Conservation (phyloP, 2,888 invertebrate species). For the Ommatoiulus sabulosus region DNA sequence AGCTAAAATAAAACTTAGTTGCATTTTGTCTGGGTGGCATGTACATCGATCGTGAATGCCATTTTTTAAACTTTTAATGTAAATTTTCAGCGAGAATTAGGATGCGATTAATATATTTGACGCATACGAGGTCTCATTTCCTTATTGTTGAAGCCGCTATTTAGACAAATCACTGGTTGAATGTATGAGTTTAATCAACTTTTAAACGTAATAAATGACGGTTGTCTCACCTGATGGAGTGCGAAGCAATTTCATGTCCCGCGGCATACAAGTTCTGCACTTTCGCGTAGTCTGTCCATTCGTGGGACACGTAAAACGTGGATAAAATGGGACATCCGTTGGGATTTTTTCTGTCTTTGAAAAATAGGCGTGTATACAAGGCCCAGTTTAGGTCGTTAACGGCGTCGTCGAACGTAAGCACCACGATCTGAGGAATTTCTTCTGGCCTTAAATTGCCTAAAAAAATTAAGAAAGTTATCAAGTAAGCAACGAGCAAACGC, state of each 20-base stretch:
- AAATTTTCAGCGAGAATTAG: neutral
- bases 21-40: neutral
- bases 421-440: conserved; percentile 89
- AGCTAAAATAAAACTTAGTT: neutral
- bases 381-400: conserved; percentile 95
- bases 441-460: conserved; percentile 84
- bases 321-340: conserved; percentile 70
- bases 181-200: conserved; percentile 10
- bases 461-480: conserved; percentile 62
- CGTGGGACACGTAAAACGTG: conserved; percentile 72
- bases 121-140: neutral
- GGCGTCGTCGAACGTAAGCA: conserved; percentile 93
- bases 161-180: neutral
- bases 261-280: conserved; percentile 94
- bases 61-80: neutral
- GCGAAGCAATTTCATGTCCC: conserved; percentile 98
- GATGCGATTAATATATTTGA: conserved; percentile 26
- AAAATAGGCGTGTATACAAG: conserved; percentile 83
- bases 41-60: neutral
- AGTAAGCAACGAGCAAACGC: neutral
- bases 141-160: neutral
- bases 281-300: conserved; percentile 99
- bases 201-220: neutral
- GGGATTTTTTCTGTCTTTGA: conserved; percentile 77
- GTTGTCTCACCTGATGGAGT: conserved; percentile 78